phyloP scores from a whole-genome alignment of 2,888 invertebrate genomes.

The Chrysopilus asiliformis region DNA sequence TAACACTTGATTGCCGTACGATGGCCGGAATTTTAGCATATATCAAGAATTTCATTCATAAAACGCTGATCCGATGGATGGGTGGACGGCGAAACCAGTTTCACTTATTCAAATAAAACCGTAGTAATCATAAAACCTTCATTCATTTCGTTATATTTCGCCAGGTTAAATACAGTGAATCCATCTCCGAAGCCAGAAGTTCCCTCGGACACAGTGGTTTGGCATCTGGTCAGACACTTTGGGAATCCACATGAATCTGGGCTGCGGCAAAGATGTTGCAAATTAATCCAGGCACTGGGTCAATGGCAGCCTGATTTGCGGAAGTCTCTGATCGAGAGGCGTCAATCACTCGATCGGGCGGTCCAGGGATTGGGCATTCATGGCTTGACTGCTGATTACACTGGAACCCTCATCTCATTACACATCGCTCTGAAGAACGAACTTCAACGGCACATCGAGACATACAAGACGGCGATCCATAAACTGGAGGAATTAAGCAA shows the following conservation, averaged over 20 bases:
- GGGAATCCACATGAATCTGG: slow-evolving; percentile 43
- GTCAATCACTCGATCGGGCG: slow-evolving; percentile 66
- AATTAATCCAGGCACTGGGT: slow-evolving; percentile 45
- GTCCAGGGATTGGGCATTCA: slow-evolving; percentile 80
- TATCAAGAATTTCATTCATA: too few species aligned
- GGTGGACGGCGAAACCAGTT: too few species aligned
- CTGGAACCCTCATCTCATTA: slow-evolving; percentile 55
- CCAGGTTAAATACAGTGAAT: slow-evolving; percentile 32
- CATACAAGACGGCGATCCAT: slow-evolving; percentile 75
- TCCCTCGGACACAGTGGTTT: slow-evolving; percentile 66
- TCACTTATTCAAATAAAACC: slow-evolving; percentile 6
- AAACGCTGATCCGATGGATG: too few species aligned
- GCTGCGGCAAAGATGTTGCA: slow-evolving; percentile 46
- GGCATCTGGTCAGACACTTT: slow-evolving; percentile 74
- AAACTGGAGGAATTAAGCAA: slow-evolving; percentile 63
- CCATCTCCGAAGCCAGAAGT: slow-evolving; percentile 48
- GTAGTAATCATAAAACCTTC: too few species aligned
- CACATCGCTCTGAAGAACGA: slow-evolving; percentile 74
- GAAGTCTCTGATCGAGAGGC: slow-evolving; percentile 50
- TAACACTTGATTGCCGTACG: too few species aligned
- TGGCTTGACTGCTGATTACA: slow-evolving; percentile 57
- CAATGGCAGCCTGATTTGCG: slow-evolving; percentile 53
- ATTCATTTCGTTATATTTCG: too few species aligned
- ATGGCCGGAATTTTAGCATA: too few species aligned
- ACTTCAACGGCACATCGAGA: slow-evolving; percentile 68